Base-by-base conservation (phyloP, 2,888 invertebrate genomes). In the Cephus rjabovi region DNA sequence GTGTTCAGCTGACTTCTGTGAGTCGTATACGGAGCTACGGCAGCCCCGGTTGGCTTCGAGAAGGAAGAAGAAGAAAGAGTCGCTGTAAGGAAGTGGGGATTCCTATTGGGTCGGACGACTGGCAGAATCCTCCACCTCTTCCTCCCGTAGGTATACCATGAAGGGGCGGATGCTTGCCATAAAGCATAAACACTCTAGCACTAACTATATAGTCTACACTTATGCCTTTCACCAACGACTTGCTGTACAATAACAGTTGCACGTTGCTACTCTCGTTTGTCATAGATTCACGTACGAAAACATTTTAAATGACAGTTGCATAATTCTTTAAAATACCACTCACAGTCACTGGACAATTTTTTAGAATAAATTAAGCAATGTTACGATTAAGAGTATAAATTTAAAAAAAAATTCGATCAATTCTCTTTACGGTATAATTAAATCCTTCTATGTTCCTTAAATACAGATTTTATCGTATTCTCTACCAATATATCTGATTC, bases 1-100 rank as follows among this genome's bases (percentile, higher is more conserved):
- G 74, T 74, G 35, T 34, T 34, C 74, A 33, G 74, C 30, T 34
- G 74, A 74, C 74, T 74, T 74, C 74, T 74, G 74, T 30, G 74
- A 74, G 74, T 74, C 40, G 40, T 74, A n/a, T 33, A 74, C 74
- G 74, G 74, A 74, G 74, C 34, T 34, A 33, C 12, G 34, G 35
- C 31, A 15, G 40, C 34, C 74, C n/a, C 23, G 34, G 34, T 74
- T 34, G 74, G 35, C 74, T 34, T 30, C 31, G 74, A 34, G 74
- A 76, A 74, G 74, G 40, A 76, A 73, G 23, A 35, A 73, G 74
- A 35, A 74, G 34, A 74, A 74, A 35, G 74, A 74, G 34, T 34
- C 34, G 35, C 74, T 74, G 34, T 30, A 23, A 34, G 74, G n/a
- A 33, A 34, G 74, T 30, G 74, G 74, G 35, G 74, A 34, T 34